Evolutionary conservation across 2,888 invertebrate genomes (phyloP).

Genomic region (Tiliacea aurago): DNA sequence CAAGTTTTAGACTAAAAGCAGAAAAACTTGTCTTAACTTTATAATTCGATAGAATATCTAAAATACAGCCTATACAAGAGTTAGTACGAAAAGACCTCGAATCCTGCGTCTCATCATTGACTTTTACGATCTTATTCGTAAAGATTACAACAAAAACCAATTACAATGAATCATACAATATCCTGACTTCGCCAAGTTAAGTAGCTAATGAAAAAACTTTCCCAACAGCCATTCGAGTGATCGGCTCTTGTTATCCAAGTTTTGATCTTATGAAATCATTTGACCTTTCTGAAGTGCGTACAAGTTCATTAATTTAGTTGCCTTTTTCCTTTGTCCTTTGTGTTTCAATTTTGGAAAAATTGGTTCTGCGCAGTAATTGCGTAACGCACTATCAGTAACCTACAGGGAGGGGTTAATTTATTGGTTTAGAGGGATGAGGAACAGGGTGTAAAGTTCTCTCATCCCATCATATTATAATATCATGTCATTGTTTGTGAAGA

Average conservation of each 20-base stretch:
- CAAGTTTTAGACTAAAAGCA: neutral
- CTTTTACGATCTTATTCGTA: constrained; percentile 52
- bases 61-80: constrained; percentile 8
- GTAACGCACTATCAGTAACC: too few relatives aligned
- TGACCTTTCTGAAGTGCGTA: constrained; percentile 50
- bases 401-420: too few relatives aligned
- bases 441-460: too few relatives aligned
- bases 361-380: too few relatives aligned
- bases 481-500: too few relatives aligned
- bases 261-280: constrained; percentile 64
- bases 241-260: constrained; percentile 57
- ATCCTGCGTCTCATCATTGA: constrained; percentile 31
- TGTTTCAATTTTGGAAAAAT: constrained; percentile 32
- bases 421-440: too few relatives aligned
- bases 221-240: constrained; percentile 51
- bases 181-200: constrained; percentile 57
- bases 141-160: constrained; percentile 65
- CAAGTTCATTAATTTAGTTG: constrained; percentile 45
- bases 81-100: neutral
- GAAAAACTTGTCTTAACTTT: neutral
- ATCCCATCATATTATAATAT: too few relatives aligned
- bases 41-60: neutral
- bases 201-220: constrained; percentile 69
- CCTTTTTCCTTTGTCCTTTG: constrained; percentile 13
- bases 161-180: constrained; percentile 68